A percentile compares a stretch with the other conserved stretches of the same genome.
These are phyloP conservation scores for Anoplopoma fimbria DNA, from an alignment of 2,113 vertebrate genomes.

Conservation along the genomic window DNA sequence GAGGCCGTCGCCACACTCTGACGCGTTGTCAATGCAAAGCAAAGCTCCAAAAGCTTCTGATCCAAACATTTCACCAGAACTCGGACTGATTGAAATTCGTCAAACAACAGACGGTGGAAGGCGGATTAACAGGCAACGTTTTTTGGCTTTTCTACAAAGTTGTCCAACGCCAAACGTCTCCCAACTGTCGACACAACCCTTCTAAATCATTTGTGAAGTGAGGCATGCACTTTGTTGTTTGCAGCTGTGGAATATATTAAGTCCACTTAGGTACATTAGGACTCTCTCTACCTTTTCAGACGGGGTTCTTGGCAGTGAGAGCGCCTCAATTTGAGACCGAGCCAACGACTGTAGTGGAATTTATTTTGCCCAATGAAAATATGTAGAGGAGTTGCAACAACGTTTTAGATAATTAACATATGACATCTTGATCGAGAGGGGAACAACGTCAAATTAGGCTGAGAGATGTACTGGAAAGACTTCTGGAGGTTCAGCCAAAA, in stretches of 20 bases:
- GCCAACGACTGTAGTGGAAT: slow-evolving; percentile 48
- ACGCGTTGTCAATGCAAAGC: not conserved
- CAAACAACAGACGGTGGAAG: slow-evolving; percentile 3
- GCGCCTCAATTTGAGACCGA: slow-evolving; percentile 10
- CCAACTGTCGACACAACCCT: slow-evolving; percentile 34
- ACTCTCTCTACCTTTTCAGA: slow-evolving; percentile 44
- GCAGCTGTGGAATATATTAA: slow-evolving; percentile 62
- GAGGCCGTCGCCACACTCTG: not conserved
- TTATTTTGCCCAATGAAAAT: slow-evolving; percentile 43
- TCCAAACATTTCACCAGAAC: slow-evolving; percentile 4
- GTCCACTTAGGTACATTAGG: slow-evolving; percentile 55
- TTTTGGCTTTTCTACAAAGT: slow-evolving; percentile 38
- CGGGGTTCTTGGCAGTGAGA: slow-evolving; percentile 43
- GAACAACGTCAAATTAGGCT: slow-evolving; percentile 22
- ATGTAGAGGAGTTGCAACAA: slow-evolving; percentile 20
- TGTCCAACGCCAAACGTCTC: slow-evolving; percentile 14
- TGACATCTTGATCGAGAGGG: slow-evolving; percentile 30
- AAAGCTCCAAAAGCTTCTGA: slow-evolving; percentile 11
- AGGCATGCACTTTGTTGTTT: slow-evolving; percentile 37
- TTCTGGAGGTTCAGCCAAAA: not conserved
- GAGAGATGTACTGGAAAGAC: not conserved
- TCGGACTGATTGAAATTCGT: slow-evolving; percentile 20
- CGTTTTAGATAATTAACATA: slow-evolving; percentile 62
- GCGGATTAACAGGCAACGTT: slow-evolving; percentile 30
- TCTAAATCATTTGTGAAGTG: slow-evolving; percentile 47